A percentile compares a stretch with the other conserved stretches of the same genome.
phyloP scores from a whole-genome alignment of 2,797 vertebrate species.

The Morus bassanus region DNA sequence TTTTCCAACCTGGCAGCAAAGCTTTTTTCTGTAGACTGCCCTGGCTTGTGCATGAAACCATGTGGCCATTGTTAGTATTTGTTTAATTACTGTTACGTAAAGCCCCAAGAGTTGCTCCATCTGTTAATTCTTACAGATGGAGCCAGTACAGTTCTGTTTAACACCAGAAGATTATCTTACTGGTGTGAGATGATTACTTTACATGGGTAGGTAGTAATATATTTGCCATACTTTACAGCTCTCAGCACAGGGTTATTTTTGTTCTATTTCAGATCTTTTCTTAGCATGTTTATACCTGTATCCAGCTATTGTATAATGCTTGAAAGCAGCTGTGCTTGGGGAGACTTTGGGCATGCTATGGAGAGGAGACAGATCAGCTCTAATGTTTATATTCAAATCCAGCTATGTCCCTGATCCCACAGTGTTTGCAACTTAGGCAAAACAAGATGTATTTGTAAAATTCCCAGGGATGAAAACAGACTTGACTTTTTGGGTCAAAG shows the following conservation, averaged over 20 bases:
- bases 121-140: conserved; percentile 60
- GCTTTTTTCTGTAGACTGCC: not conserved
- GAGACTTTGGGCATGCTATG: not conserved
- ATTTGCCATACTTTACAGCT: not conserved
- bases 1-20: conserved; percentile 16
- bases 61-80: conserved; percentile 38
- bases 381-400: not conserved
- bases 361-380: not conserved
- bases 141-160: conserved; percentile 1
- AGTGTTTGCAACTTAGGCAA: not conserved
- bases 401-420: not conserved
- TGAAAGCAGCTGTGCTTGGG: not conserved
- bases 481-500: not conserved
- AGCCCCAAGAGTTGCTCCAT: conserved; percentile 31
- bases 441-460: not conserved
- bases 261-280: not conserved
- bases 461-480: not conserved
- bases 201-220: not conserved
- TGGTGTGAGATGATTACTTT: conserved; percentile 17
- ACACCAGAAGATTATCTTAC: conserved; percentile 11
- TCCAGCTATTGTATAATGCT: not conserved
- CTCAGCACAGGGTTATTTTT: not conserved
- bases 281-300: not conserved
- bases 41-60: conserved; percentile 29
- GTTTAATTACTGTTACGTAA: conserved; percentile 65